Conservation (phyloP, 2,797 vertebrate species). For the Platalea minor region DNA sequence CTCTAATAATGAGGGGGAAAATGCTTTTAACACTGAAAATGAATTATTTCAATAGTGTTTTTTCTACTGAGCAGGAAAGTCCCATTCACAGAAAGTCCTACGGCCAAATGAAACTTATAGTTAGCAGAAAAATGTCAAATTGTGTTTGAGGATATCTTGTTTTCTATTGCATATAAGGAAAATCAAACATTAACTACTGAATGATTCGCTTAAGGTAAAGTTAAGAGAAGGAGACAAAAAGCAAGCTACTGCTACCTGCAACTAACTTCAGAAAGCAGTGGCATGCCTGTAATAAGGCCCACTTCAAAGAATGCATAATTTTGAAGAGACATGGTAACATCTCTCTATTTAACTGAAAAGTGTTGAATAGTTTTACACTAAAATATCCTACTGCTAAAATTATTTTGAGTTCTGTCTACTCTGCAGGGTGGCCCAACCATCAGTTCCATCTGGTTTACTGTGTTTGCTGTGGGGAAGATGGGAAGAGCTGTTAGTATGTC, state of each 20-base stretch:
- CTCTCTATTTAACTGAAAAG: constrained; percentile 33
- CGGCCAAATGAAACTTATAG: neutral
- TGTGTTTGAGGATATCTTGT: neutral
- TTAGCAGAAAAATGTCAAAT: neutral
- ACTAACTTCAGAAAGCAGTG: neutral
- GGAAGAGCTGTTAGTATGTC: constrained; percentile 45
- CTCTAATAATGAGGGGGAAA: neutral
- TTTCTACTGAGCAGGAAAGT: neutral
- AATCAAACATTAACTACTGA: neutral
- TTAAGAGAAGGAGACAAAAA: neutral
- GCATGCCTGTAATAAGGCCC: neutral
- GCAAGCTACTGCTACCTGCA: neutral
- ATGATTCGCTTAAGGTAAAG: neutral
- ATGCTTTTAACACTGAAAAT: neutral
- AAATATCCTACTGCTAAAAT: constrained; percentile 47
- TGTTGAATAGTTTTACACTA: constrained; percentile 10
- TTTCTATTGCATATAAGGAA: neutral
- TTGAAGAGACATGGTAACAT: neutral
- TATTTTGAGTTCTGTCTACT: constrained; percentile 47
- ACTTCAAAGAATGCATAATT: constrained; percentile 17
- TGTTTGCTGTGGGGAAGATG: constrained; percentile 36
- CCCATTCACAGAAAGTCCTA: neutral
- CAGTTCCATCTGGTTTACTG: constrained; percentile 53
- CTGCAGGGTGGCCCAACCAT: constrained; percentile 27
- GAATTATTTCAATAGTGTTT: neutral